A percentile compares a stretch with the other conserved stretches of the same genome.
Evolutionary conservation across 1,140 invertebrate genomes (phyloP).

Genomic region (Pentalonia nigronervosa): DNA sequence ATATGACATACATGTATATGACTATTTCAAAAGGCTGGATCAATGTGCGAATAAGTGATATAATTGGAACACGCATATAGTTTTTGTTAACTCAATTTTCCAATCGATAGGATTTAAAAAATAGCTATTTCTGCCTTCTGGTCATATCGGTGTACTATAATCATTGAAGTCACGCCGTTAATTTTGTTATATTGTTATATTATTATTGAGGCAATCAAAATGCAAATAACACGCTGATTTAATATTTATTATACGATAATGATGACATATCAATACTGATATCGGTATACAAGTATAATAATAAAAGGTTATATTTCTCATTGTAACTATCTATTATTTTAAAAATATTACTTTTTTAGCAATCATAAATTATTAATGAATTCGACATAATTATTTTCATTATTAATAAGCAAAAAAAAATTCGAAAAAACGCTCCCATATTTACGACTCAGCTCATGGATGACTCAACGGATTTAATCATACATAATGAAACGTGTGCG

Average conservation of each 20-base stretch:
- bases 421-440: not conserved
- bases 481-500: not conserved
- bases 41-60: not conserved
- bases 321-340: not conserved
- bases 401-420: not conserved
- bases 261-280: constrained; percentile 10
- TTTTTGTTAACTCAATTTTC: not conserved
- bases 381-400: not conserved
- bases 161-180: not conserved
- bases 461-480: constrained; percentile 9
- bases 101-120: not conserved
- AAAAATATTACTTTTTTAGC: not conserved
- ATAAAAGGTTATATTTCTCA: not conserved
- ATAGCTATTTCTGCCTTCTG: not conserved
- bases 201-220: not conserved
- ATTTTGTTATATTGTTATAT: not conserved
- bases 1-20: not conserved
- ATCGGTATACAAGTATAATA: constrained; percentile 1
- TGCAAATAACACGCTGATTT: not conserved
- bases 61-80: not conserved
- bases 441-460: not conserved
- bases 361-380: constrained; percentile 7
- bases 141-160: not conserved
- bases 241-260: constrained; percentile 14
- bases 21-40: not conserved